Base-by-base conservation (phyloP, 2,113 vertebrate species). In the Pseudorectes ferrugineus region DNA sequence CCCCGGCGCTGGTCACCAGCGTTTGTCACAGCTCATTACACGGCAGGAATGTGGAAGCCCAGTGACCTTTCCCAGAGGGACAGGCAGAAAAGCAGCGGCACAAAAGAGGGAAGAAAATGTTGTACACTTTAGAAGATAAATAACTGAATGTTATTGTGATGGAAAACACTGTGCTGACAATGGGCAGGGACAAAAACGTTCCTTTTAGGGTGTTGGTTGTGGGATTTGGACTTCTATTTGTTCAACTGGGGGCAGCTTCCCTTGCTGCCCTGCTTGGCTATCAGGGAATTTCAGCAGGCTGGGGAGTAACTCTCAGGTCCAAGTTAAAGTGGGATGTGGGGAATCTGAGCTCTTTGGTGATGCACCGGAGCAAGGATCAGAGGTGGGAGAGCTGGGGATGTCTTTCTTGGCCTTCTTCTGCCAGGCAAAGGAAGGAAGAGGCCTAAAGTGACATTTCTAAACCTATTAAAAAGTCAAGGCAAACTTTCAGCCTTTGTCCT, bases 1-100 rank as follows among this genome's bases (percentile, higher is more conserved):
- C 91, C 86, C 77, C 25, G 0, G 52, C 1, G 1, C 68, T 87
- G 77, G 91, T 68, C 86, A 82, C 43, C 75, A 59, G 78, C 0
- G 2, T 92, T 97, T 92, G 90, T 93, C 86, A 67, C 94, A 95
- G 91, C 95, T 95, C 92, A 92, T 95, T 96, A 86, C 55, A 29
- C 83, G 55, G 65, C 73, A 81, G 92, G 92, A 95, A 96, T 76
- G 93, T 96, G 76, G 93, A 96, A 92, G 80, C 94, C 66, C 65
- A 52, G 70, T 95, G 95, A 96, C 95, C 94, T 95, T 95, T 97
- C 91, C 91, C 94, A 95, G 57, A 48, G 77, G 86, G 89, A 92
- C 76, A 68, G 70, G 61, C 83, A 95, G 89, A 95, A 96, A 97
- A 92, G 84, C 58, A 68, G 6, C 4, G 0, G 40, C 84, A 96